phyloP scores from a whole-genome alignment of 2,888 invertebrate genomes.

The Caradrina clavipalpis region DNA sequence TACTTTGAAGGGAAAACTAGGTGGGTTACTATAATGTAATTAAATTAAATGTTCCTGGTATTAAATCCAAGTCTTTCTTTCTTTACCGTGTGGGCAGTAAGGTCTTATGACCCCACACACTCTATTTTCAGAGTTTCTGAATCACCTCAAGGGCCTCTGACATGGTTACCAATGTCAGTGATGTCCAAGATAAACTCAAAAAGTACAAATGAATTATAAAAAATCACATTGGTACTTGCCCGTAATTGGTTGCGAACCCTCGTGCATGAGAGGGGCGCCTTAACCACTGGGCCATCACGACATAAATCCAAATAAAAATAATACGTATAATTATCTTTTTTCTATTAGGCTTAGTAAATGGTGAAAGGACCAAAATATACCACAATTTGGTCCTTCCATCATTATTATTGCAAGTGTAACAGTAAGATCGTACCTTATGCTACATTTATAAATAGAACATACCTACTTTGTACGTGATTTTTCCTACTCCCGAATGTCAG shows the following conservation, averaged over 20 bases:
- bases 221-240: too few species aligned
- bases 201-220: too few species aligned
- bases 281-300: too few species aligned
- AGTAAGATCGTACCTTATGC: neutral
- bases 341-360: neutral
- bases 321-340: neutral
- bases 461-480: neutral
- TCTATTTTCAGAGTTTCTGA: too few species aligned
- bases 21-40: slow-evolving; percentile 13
- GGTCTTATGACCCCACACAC: too few species aligned
- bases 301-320: neutral
- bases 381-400: too few species aligned
- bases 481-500: neutral
- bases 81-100: too few species aligned
- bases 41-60: slow-evolving; percentile 11
- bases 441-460: neutral
- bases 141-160: too few species aligned
- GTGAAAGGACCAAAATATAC: neutral
- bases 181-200: too few species aligned
- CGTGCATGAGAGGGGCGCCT: too few species aligned
- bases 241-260: too few species aligned
- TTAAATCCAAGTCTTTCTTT: neutral
- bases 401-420: neutral
- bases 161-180: too few species aligned
- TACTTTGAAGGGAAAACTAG: slow-evolving; percentile 33